Percentiles rank a stretch among this genome's conserved stretches.
Evolutionary conservation across 2,113 vertebrate species (phyloP).

Genomic region (Thymallus thymallus): DNA sequence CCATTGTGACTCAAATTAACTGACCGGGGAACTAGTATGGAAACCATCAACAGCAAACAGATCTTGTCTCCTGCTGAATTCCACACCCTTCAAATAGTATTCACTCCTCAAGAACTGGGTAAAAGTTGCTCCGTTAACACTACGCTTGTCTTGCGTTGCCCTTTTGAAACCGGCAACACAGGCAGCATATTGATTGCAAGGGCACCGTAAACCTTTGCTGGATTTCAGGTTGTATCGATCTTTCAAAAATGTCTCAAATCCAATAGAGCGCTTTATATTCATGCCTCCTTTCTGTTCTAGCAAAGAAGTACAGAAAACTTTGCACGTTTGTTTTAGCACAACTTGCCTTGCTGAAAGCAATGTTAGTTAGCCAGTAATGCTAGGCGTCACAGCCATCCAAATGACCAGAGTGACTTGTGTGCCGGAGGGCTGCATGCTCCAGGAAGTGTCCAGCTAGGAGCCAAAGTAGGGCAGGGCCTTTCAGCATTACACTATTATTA

Average conservation of each 20-base stretch:
- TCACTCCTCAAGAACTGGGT: background rate
- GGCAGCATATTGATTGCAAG: conserved; percentile 48
- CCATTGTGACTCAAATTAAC: background rate
- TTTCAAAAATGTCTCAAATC: conserved; percentile 34
- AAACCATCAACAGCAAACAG: background rate
- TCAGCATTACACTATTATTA: conserved; percentile 49
- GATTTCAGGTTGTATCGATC: conserved; percentile 56
- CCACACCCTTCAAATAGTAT: background rate
- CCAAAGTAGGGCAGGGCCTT: conserved; percentile 38
- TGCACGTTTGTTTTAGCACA: conserved; percentile 31
- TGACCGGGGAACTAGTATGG: background rate
- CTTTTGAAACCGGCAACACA: conserved; percentile 29
- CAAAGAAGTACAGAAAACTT: conserved; percentile 29
- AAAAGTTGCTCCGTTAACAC: background rate
- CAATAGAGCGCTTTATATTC: conserved; percentile 52
- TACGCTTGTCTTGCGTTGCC: background rate
- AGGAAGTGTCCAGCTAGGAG: conserved; percentile 49
- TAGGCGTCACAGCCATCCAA: conserved; percentile 24
- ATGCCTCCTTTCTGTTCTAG: conserved; percentile 37
- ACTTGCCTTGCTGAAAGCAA: background rate
- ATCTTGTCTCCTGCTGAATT: background rate
- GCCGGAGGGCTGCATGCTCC: conserved; percentile 36
- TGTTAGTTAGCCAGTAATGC: conserved; percentile 20
- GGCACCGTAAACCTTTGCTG: conserved; percentile 43
- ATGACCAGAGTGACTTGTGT: conserved; percentile 26